Evolutionary conservation across 2,797 vertebrate genomes (phyloP).

Genomic region (Coluber constrictor): DNA sequence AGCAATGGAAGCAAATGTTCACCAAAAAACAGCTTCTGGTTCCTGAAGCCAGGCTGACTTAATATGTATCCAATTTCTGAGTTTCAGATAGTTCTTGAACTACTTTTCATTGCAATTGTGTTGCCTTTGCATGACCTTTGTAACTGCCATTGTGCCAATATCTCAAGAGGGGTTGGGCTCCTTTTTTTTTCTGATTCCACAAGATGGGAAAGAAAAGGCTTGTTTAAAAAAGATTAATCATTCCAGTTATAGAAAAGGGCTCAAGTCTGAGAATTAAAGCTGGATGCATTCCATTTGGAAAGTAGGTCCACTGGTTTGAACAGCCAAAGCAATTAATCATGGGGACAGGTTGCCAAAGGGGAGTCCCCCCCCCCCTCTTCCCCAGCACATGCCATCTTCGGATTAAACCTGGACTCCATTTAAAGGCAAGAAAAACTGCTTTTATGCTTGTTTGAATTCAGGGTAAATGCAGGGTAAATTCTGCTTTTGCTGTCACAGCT

Average conservation of each 20-base stretch:
- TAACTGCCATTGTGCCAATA: neutral
- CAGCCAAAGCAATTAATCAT: constrained; percentile 29
- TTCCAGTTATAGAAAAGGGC: neutral
- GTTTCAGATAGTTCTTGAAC: neutral
- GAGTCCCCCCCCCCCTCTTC: neutral
- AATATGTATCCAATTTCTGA: neutral
- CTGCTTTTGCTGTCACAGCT: neutral
- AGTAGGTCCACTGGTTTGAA: constrained; percentile 12
- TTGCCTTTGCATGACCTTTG: no score
- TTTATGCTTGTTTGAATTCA: constrained; percentile 2
- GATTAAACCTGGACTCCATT: constrained; percentile 3
- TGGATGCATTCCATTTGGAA: constrained; percentile 4
- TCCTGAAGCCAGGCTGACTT: neutral
- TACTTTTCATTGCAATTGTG: neutral
- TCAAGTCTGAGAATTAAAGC: neutral
- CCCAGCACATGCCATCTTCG: neutral
- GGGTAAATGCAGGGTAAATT: neutral
- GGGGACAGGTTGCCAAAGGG: constrained; percentile 1
- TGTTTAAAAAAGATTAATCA: neutral
- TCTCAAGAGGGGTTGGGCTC: neutral
- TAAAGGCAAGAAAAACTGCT: neutral
- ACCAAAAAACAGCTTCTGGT: neutral
- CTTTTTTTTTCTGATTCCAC: neutral
- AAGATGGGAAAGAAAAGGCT: neutral
- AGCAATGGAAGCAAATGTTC: neutral